phyloP scores from a whole-genome alignment of 2,797 vertebrate species.

The Pangasius larnaudii region DNA sequence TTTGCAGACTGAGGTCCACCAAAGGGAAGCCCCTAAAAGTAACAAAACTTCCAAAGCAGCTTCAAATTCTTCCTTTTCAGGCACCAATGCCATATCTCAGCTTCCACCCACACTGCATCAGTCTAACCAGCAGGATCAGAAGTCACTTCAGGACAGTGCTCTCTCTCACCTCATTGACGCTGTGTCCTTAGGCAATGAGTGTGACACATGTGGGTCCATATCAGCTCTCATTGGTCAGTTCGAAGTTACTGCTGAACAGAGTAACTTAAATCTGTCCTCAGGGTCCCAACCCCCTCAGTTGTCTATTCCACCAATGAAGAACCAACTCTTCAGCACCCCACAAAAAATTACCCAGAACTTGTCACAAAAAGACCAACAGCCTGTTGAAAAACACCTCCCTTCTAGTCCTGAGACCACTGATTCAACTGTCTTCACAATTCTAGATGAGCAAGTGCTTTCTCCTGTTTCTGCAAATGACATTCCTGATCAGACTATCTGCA shows the following conservation, averaged over 20 bases:
- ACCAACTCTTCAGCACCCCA: slow-evolving; percentile 42
- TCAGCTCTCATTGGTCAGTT: slow-evolving; percentile 87
- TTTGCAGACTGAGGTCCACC: slow-evolving; percentile 47
- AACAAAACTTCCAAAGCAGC: slow-evolving; percentile 66
- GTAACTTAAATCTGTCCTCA: slow-evolving; percentile 35
- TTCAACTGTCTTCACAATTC: slow-evolving; percentile 73
- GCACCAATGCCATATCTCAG: slow-evolving; percentile 55
- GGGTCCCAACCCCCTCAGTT: slow-evolving; percentile 10
- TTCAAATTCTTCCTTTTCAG: slow-evolving; percentile 63
- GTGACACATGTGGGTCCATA: slow-evolving; percentile 82
- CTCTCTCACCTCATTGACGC: slow-evolving; percentile 91
- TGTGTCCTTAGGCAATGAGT: slow-evolving; percentile 81
- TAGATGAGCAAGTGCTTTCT: slow-evolving; percentile 78
- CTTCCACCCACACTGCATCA: slow-evolving; percentile 56
- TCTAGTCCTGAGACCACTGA: slow-evolving; percentile 81
- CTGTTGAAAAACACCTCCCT: slow-evolving; percentile 57
- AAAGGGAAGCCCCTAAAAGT: slow-evolving; percentile 59
- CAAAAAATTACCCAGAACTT: slow-evolving; percentile 37
- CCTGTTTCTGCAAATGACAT: slow-evolving; percentile 71
- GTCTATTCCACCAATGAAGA: not conserved
- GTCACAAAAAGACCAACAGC: not conserved
- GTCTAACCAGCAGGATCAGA: slow-evolving; percentile 68
- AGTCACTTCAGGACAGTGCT: slow-evolving; percentile 81
- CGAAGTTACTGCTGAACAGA: slow-evolving; percentile 75
- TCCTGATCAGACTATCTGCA: slow-evolving; percentile 59